phyloP scores from a whole-genome alignment of 2,113 vertebrate species.

The Acrocephalus kingi region DNA sequence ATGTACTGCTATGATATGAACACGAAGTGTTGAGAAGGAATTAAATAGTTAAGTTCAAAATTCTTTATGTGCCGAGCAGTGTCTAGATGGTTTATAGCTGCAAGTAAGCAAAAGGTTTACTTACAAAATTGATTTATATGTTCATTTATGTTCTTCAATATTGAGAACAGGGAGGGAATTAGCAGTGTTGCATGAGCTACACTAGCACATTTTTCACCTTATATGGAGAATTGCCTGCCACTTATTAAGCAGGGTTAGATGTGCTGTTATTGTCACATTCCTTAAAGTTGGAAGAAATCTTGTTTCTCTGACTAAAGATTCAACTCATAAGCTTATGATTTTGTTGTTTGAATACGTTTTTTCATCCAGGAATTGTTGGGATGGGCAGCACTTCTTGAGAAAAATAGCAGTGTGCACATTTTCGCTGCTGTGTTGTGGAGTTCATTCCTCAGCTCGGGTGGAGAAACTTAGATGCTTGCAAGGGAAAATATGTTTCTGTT shows the following conservation, averaged over 20 bases:
- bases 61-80: background rate
- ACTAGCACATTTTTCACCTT: slow-evolving; percentile 78
- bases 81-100: slow-evolving; percentile 14
- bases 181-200: slow-evolving; percentile 35
- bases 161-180: slow-evolving; percentile 26
- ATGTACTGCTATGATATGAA: background rate
- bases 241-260: slow-evolving; percentile 70
- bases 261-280: slow-evolving; percentile 79
- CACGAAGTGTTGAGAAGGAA: background rate
- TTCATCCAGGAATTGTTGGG: background rate
- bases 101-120: background rate
- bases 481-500: slow-evolving; percentile 7
- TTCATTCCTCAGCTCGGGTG: background rate
- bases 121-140: background rate
- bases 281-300: slow-evolving; percentile 65
- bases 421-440: background rate
- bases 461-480: background rate
- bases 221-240: slow-evolving; percentile 77
- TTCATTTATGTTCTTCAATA: slow-evolving; percentile 16
- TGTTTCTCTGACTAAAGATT: slow-evolving; percentile 12
- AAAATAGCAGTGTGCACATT: background rate
- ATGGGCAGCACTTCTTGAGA: background rate
- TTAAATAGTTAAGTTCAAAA: slow-evolving; percentile 30
- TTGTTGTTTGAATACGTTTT: background rate
- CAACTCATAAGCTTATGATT: background rate